These are phyloP conservation scores for Propithecus coquereli DNA, from an alignment of 2,113 vertebrate species.

Conservation along the genomic window DNA sequence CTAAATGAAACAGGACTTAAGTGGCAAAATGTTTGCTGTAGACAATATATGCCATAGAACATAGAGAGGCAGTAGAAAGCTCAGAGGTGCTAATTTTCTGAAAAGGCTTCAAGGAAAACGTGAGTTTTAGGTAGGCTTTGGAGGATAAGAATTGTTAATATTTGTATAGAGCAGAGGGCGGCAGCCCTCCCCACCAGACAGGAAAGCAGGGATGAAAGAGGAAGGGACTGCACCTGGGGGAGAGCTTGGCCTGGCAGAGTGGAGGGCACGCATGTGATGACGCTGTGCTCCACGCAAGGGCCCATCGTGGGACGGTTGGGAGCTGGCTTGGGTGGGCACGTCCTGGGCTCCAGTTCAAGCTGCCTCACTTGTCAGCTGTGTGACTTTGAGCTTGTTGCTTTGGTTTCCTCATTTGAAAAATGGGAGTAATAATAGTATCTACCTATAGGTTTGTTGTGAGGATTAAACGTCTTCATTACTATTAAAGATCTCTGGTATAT, in stretches of 20 bases:
- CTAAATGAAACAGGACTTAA: not conserved
- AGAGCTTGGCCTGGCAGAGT: not conserved
- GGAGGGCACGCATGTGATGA: not conserved
- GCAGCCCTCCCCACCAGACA: not conserved
- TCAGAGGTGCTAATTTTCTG: not conserved
- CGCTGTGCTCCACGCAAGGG: not conserved
- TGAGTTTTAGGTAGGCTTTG: not conserved
- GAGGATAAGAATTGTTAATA: not conserved
- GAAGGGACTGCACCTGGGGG: too few relatives aligned
- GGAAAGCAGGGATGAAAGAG: not conserved
- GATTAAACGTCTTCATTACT: constrained; percentile 25
- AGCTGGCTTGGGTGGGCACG: not conserved
- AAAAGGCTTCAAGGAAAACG: not conserved
- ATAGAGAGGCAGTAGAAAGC: not conserved
- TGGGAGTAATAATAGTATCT: not conserved
- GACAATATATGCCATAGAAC: not conserved
- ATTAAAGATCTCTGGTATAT: not conserved
- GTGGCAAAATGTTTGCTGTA: not conserved
- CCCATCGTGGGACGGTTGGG: fast-evolving
- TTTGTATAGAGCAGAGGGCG: not conserved
- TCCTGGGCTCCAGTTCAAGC: not conserved
- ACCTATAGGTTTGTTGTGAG: not conserved
- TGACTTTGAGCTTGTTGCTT: not conserved
- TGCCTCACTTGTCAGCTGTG: not conserved
- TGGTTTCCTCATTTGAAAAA: not conserved